Conservation (phyloP, 2,113 vertebrate species). For the Aptenodytes forsteri region DNA sequence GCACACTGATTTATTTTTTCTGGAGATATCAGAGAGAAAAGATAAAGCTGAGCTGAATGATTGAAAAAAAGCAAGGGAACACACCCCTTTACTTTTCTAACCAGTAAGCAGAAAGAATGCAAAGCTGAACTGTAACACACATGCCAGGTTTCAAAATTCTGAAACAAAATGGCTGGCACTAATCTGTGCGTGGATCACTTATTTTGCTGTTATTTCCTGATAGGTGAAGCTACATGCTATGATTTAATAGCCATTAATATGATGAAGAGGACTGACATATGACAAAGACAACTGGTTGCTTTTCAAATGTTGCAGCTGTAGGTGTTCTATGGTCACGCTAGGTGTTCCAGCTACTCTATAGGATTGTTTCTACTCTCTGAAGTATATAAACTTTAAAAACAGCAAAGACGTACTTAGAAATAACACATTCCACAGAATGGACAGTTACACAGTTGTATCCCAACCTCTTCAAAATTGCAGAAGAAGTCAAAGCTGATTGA, state of each 20-base stretch:
- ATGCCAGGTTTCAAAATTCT: background rate
- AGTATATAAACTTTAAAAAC: background rate
- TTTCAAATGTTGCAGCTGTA: background rate
- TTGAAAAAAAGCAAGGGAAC: background rate
- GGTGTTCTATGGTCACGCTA: background rate
- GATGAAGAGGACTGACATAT: background rate
- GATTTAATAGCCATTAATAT: background rate
- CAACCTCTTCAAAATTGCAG: background rate
- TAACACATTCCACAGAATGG: background rate
- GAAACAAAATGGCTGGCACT: background rate
- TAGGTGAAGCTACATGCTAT: background rate
- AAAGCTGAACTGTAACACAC: background rate
- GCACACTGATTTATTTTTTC: background rate
- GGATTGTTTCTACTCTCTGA: background rate
- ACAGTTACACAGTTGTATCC: background rate
- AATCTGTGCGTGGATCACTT: background rate
- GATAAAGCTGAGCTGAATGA: background rate
- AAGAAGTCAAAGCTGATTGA: background rate
- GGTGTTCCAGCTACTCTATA: background rate
- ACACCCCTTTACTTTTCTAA: background rate
- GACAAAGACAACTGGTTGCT: background rate
- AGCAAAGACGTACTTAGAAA: background rate
- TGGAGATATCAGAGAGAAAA: background rate
- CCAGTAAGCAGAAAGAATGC: background rate
- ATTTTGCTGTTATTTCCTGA: background rate